Evolutionary conservation across 2,113 vertebrate species (phyloP), one percentile per base, ranked within the genome.

Genomic region (Grantiella picta): DNA sequence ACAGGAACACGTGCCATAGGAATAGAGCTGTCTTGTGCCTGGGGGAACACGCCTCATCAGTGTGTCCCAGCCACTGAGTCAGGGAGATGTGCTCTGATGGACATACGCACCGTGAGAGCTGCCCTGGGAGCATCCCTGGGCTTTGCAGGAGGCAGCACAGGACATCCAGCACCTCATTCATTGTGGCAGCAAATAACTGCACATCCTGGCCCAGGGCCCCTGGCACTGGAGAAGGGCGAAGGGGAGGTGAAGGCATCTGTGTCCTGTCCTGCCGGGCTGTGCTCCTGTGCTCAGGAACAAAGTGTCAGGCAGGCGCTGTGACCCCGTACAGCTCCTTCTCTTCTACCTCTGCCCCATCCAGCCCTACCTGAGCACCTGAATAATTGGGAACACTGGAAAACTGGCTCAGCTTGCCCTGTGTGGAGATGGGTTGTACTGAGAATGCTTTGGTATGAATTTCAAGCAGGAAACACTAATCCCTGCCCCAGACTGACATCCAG

Each of bases 51-150:
- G 0, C 16, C 28, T 53, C n/a, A 1, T 0, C 8, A 38, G 77
- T 1, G 0, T 2, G 14, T 10, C 23, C 11, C 53, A 42, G 29
- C 59, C 7, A 3, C 17, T 0, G 2, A 44, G 53, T 2, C 2
- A 29, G 15, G 60, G 25, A 56, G 52, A 70, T 35, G 68, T 11
- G 59, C 53, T 47, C 29, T 1, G 50, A 27, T 1, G 27, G 76
- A 24, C 4, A 2, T 45, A 49, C 11, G 22, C 8, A 3, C 17
- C 0, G 2, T 33, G 64, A 35, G 66, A 29, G 9, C 40, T 8
- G 40, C 0, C 7, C 7, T 0, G 3, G 59, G 33, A 86, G 56
- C 83, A 66, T 21, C 54, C 52, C 28, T 4, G 45, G 1, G 4
- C 52, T 9, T 24, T 14, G 9, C 29, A 36, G 20, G 8, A 8